These are phyloP conservation scores for Naso thynnoides DNA, from an alignment of 2,797 vertebrate genomes.

Conservation along the genomic window DNA sequence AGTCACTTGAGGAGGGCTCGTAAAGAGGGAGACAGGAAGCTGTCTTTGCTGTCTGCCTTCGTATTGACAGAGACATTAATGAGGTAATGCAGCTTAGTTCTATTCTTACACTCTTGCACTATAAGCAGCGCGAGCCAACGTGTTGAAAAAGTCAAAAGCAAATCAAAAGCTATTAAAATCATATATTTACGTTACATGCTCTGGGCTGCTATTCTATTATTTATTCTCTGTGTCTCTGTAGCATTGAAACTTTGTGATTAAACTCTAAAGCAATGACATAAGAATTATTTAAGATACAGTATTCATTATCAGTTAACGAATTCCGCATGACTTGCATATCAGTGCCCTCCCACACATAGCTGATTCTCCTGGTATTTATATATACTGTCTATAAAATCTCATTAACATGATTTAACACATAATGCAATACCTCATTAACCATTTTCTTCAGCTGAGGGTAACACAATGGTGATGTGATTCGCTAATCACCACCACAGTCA, in stretches of 20 bases:
- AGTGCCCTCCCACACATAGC: background rate
- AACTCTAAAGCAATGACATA: background rate
- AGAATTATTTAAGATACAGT: conserved; percentile 1
- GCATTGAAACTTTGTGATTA: conserved; percentile 3
- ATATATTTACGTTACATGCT: conserved; percentile 36
- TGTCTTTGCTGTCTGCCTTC: conserved; percentile 43
- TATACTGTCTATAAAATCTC: conserved; percentile 29
- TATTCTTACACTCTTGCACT: conserved; percentile 33
- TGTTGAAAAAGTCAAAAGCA: conserved; percentile 9
- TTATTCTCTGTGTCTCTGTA: background rate
- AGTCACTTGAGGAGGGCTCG: conserved; percentile 39
- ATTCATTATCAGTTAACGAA: conserved; percentile 17
- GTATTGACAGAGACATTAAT: conserved; percentile 50
- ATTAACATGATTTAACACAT: conserved; percentile 64
- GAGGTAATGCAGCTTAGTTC: conserved; percentile 42
- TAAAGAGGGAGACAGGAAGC: conserved; percentile 30
- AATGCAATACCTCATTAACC: conserved; percentile 65
- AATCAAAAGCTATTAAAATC: conserved; percentile 28
- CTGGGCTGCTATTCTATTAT: conserved; percentile 22
- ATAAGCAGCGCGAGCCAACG: conserved; percentile 6
- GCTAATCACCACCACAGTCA: conserved; percentile 65
- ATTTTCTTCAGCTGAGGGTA: conserved; percentile 59
- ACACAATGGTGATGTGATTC: conserved; percentile 62
- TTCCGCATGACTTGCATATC: conserved; percentile 12
- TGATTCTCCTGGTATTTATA: conserved; percentile 20